Evolutionary conservation across 1,140 invertebrate species (phyloP), one percentile per base, ranked within the genome.

Genomic region (Heterodera carotae): DNA sequence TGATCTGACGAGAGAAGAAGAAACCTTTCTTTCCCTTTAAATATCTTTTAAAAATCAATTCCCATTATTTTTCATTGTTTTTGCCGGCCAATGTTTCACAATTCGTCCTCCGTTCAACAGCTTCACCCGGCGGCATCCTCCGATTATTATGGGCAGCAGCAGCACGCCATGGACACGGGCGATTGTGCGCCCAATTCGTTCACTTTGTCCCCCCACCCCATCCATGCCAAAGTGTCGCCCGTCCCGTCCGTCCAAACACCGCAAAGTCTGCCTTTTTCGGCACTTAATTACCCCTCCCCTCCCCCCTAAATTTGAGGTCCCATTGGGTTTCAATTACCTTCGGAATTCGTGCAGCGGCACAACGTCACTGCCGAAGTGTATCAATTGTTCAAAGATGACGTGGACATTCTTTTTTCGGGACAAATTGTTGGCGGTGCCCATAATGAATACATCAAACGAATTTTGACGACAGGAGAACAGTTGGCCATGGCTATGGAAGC

Each of bases 321-420:
- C 12, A 27, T 31, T 5, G 62, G 27, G 6, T 66, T 66, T 34
- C 62, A 66, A n/a, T 34, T 66, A 22, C 33, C 62, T 2, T 6
- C 62, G 27, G 64, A 62, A 33, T 86, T 86, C 80, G 83, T 86
- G 8, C 66, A 75, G 25, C 81, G 84, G 34, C 86, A 87, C 75
- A 86, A 87, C 67, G 36, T 71, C 53, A 85, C 80, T 27, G 84
- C 83, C 25, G 85, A 86, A 64, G 68, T 77, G 31, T 86, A 87
- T 79, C 86, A 86, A 80, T 66, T 64, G 25, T 86, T 86, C 76
- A 86, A 86, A 78, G 85, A 87, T 12, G 76, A 86, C 33, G 86
- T 86, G 2, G 86, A 86, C 62, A 15, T 78, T 1, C 76, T 86
- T 0, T 80, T 86, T 25, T 77, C 81, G 15, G 79, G 80, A 15